Evolutionary conservation across 2,888 invertebrate genomes (phyloP).

Genomic region (Machimus rusticus): DNA sequence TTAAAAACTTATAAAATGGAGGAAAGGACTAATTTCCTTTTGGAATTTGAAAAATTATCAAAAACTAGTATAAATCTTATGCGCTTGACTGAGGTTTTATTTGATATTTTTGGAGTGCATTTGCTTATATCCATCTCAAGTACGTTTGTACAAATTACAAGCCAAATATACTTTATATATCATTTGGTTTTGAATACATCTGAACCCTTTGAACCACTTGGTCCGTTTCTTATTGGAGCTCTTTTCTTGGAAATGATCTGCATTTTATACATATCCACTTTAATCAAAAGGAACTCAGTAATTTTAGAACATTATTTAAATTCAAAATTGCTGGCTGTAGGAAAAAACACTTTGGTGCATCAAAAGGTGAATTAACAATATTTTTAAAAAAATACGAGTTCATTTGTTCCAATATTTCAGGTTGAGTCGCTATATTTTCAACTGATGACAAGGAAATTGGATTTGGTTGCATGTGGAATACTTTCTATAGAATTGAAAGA

Average conservation of each 20-base stretch:
- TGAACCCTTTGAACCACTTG: background rate
- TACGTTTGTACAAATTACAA: background rate
- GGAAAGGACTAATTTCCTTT: background rate
- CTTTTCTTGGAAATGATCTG: background rate
- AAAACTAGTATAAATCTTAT: background rate
- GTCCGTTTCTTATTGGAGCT: background rate
- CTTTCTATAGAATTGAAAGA: slow-evolving; percentile 43
- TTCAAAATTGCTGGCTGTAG: background rate
- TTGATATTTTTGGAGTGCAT: background rate
- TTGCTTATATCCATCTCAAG: background rate
- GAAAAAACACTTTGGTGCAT: background rate
- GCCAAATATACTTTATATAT: slow-evolving; percentile 1
- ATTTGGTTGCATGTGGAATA: slow-evolving; percentile 42
- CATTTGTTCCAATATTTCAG: slow-evolving; percentile 9
- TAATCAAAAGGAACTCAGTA: background rate
- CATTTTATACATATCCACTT: background rate
- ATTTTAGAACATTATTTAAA: background rate
- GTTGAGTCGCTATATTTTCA: slow-evolving; percentile 44
- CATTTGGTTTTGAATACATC: background rate
- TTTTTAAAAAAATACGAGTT: background rate
- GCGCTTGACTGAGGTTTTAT: background rate
- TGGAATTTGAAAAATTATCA: background rate
- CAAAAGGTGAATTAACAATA: background rate
- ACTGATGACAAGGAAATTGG: slow-evolving; percentile 3
- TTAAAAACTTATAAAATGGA: background rate